These are phyloP conservation scores for Hyperopisus bebe DNA, from an alignment of 2,113 vertebrate genomes.

Conservation along the genomic window DNA sequence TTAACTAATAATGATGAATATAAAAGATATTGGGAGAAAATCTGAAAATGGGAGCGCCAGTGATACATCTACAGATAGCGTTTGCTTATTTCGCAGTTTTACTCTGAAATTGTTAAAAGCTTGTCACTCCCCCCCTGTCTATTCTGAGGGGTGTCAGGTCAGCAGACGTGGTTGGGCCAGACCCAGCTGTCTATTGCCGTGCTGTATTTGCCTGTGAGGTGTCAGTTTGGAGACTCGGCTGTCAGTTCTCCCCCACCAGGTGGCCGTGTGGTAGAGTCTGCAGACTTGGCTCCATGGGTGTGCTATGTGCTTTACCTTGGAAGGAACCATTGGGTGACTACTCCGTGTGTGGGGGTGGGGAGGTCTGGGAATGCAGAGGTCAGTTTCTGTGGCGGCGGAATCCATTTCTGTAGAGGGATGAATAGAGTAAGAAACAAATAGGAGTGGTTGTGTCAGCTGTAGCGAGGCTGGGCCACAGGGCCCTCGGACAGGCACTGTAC, in stretches of 20 bases:
- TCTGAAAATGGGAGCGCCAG: background rate
- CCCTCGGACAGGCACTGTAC: background rate
- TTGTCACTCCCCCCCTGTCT: background rate
- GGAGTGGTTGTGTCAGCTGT: background rate
- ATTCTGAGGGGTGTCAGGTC: background rate
- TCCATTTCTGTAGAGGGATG: constrained; percentile 7
- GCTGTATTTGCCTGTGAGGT: background rate
- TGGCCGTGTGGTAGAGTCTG: background rate
- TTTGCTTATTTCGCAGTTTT: background rate
- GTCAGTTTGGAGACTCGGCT: background rate
- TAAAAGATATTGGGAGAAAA: background rate
- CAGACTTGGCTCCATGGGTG: background rate
- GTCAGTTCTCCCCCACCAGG: background rate
- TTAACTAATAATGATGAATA: background rate
- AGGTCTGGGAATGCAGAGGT: background rate
- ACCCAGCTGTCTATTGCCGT: background rate
- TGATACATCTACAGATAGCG: background rate
- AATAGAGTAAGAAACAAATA: background rate
- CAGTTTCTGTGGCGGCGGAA: background rate
- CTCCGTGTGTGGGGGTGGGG: background rate
- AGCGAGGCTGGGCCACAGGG: background rate
- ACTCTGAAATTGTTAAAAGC: background rate
- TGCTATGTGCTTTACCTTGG: background rate
- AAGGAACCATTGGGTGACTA: background rate
- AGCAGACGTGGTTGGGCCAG: background rate